Conservation (phyloP, 2,113 vertebrate species). For the Malurus melanocephalus region DNA sequence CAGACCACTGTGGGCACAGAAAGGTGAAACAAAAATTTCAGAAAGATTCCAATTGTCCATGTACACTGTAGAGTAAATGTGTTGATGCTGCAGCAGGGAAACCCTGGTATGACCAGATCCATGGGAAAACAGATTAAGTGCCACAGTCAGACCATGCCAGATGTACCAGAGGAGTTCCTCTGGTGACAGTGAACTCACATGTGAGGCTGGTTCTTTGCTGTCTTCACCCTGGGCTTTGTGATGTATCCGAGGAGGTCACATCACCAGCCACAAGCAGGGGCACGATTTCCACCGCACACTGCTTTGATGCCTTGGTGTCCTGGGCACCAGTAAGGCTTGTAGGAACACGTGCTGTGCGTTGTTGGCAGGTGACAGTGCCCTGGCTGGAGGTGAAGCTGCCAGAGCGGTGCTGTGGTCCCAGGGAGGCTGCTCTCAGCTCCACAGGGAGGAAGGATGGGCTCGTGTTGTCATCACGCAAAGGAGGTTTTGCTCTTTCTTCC, state of each 20-base stretch:
- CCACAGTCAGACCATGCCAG: not conserved
- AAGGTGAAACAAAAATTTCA: not conserved
- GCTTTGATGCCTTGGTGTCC: not conserved
- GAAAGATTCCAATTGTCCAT: not conserved
- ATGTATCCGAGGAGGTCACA: not conserved
- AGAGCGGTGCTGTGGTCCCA: accelerated
- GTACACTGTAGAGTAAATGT: not conserved
- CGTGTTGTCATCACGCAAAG: accelerated
- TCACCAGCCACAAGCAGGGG: accelerated
- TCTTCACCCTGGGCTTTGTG: not conserved
- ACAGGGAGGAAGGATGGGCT: not conserved
- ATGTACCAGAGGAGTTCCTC: too few relatives aligned
- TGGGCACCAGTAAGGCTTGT: not conserved
- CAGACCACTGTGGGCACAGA: not conserved
- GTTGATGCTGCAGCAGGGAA: not conserved
- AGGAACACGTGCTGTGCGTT: not conserved
- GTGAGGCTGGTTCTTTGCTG: not conserved
- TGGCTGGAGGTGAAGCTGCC: not conserved
- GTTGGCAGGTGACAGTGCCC: accelerated
- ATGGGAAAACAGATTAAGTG: not conserved
- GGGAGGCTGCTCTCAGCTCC: not conserved
- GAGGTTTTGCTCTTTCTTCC: not conserved
- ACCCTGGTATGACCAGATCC: not conserved
- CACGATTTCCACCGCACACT: not conserved
- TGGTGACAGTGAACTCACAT: not conserved